A percentile compares a stretch with the other conserved stretches of the same genome.
phyloP scores from a whole-genome alignment of 2,888 invertebrate genomes.

The Athrips mouffetella region DNA sequence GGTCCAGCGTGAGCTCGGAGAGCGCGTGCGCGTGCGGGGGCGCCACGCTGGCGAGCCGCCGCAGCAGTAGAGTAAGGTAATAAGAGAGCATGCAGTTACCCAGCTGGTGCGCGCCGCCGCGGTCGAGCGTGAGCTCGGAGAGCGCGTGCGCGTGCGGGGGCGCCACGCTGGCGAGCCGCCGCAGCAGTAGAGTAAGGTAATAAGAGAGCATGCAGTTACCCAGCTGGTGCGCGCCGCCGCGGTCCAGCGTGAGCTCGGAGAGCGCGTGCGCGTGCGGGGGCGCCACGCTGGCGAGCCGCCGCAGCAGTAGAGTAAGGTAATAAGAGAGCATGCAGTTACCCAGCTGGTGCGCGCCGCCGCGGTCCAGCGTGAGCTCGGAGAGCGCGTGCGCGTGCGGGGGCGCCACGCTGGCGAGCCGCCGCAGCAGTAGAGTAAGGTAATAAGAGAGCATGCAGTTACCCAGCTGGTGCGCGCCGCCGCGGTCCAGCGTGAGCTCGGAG shows the following conservation, averaged over 20 bases:
- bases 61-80: slow-evolving; percentile 93
- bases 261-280: slow-evolving; percentile 83
- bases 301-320: no score
- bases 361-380: slow-evolving; percentile 84
- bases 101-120: no score
- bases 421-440: slow-evolving; percentile 87
- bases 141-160: slow-evolving; percentile 83
- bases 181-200: no score
- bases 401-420: slow-evolving; percentile 89
- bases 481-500: slow-evolving; percentile 85
- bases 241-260: slow-evolving; percentile 84
- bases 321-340: no score
- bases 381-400: slow-evolving; percentile 83
- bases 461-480: no score
- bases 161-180: slow-evolving; percentile 89
- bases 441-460: no score
- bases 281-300: slow-evolving; percentile 89
- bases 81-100: no score
- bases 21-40: slow-evolving; percentile 83
- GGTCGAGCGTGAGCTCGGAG: slow-evolving; percentile 85
- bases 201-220: no score
- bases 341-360: no score
- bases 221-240: no score
- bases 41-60: slow-evolving; percentile 89
- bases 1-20: slow-evolving; percentile 85